Conservation (phyloP, 2,113 vertebrate species). For the Chlamydotis undulata region DNA sequence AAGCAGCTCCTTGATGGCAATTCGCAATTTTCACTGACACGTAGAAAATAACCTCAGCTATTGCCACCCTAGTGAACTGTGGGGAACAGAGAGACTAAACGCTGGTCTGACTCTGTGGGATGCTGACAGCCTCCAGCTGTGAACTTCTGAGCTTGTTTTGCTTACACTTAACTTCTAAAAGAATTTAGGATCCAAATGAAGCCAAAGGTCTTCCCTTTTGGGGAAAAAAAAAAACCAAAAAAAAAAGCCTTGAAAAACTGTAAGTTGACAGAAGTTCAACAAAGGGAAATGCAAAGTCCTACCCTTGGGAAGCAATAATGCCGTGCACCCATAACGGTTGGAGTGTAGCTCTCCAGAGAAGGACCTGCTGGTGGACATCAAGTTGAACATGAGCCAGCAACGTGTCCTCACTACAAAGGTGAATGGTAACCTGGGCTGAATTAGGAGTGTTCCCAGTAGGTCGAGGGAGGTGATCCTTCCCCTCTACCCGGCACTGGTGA, state of each 20-base stretch:
- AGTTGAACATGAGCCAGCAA: not conserved
- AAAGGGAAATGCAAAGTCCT: not conserved
- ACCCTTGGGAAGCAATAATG: not conserved
- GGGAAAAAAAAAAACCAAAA: not conserved
- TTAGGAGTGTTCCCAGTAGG: not conserved
- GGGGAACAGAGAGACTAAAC: not conserved
- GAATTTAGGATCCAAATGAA: not conserved
- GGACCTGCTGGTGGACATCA: not conserved
- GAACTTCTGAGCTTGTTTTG: not conserved
- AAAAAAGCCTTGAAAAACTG: not conserved
- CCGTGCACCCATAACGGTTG: fast-evolving
- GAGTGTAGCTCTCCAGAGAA: not conserved
- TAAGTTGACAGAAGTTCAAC: not conserved
- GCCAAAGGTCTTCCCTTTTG: not conserved
- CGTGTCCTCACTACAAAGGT: no score
- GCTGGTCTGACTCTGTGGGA: not conserved
- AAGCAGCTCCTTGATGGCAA: not conserved
- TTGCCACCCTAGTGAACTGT: not conserved
- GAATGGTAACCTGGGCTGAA: not conserved
- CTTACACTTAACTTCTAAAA: not conserved
- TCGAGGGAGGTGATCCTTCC: not conserved
- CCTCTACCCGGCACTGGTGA: not conserved
- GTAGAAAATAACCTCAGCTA: not conserved
- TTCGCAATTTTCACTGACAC: not conserved
- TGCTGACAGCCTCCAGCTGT: not conserved